A percentile compares a stretch with the other conserved stretches of the same genome.
These are phyloP conservation scores for Schizopygopsis malacanthus DNA, from an alignment of 2,797 vertebrate species.

Conservation along the genomic window DNA sequence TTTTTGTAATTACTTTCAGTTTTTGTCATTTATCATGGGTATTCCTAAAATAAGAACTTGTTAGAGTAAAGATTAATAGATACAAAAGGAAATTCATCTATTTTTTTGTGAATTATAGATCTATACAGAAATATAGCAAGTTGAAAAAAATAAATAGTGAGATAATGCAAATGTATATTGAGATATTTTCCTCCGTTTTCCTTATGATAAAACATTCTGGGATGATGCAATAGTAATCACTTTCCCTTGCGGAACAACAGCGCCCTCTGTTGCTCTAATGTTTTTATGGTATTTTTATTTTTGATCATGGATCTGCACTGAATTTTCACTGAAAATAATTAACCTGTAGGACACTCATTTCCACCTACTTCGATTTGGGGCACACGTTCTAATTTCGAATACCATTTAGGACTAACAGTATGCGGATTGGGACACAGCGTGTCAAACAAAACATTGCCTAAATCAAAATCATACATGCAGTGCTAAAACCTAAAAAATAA, in stretches of 20 bases:
- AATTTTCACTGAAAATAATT: too few relatives aligned
- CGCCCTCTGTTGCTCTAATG: neutral
- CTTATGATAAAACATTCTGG: neutral
- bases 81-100: too few relatives aligned
- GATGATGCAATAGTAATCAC: neutral
- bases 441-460: neutral
- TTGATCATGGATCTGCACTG: too few relatives aligned
- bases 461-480: neutral
- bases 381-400: neutral
- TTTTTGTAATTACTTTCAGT: neutral
- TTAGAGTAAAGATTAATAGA: neutral
- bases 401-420: neutral
- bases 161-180: neutral
- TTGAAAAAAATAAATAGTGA: neutral
- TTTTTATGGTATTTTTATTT: neutral
- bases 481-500: neutral
- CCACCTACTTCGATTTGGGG: neutral
- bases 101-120: neutral
- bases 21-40: neutral
- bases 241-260: neutral
- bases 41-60: neutral
- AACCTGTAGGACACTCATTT: too few relatives aligned
- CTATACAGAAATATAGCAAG: neutral
- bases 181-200: too few relatives aligned
- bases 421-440: neutral